Evolutionary conservation across 2,113 vertebrate genomes (phyloP), one percentile per base, ranked within the genome.

Genomic region (Romanogobio albipinnatus): DNA sequence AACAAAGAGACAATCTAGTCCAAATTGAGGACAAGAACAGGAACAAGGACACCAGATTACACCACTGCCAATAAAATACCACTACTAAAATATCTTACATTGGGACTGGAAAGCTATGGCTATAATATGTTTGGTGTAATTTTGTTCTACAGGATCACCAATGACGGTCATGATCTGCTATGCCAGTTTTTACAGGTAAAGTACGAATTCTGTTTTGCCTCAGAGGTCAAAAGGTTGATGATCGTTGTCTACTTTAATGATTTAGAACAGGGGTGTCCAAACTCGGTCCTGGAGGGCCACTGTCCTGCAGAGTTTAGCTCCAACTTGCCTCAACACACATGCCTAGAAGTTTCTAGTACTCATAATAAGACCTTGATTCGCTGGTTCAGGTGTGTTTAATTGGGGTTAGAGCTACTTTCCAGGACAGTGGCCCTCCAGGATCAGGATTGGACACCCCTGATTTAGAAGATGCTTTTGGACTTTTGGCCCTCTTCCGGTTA

Each of bases 141-240:
- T 85, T 70, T 86, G 83, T 87, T 76, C 49, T 62, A 84, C 94
- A 98, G 97, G 93, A 95, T 98, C 94, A 96, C 97, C 92, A 96
- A 79, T 0, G 96, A 97, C 0, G 97, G 96, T 59, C 95, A 95
- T 51, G 94, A 96, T 85, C 92, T 98, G 88, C 93, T 98, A 14
- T 93, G 93, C 80, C 89, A 95, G 91, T 94, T 97, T 79, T 93
- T 98, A 82, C 95, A 97, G 96, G 97, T 97, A 80, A 61, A 61
- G 17, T 61, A 5, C 62, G 3, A 15, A 8, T 22, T 9, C 19
- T 17, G 2, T 26, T 75, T 15, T 77, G 7, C 62, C 62, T 66
- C 0, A 15, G 61, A 17, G 6, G 2, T 4, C 1, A 9, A 66
- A 17, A 17, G 4, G 14, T 36, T 68, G 17, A 33, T 7, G 6